Percentiles rank a stretch among this genome's conserved stretches.
These are phyloP conservation scores for Pelobates fuscus DNA, from an alignment of 2,113 vertebrate genomes.

Conservation along the genomic window DNA sequence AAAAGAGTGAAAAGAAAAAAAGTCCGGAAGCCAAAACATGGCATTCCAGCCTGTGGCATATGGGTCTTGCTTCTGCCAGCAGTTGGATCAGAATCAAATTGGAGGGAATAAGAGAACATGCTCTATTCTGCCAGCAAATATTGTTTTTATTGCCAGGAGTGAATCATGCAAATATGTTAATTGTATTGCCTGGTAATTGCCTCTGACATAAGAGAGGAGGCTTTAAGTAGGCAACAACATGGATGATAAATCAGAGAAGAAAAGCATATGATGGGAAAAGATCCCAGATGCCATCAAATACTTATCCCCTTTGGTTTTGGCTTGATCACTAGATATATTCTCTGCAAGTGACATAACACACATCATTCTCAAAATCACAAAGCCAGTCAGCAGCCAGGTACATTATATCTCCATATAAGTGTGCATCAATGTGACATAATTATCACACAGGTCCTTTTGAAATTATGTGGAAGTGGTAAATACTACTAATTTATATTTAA, in stretches of 20 bases:
- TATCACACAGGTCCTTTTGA: background rate
- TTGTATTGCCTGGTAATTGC: conserved; percentile 16
- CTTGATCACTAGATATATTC: background rate
- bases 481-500: too few relatives aligned
- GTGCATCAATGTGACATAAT: background rate
- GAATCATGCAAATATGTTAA: conserved; percentile 38
- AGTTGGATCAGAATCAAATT: conserved; percentile 45
- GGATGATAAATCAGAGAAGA: conserved; percentile 6
- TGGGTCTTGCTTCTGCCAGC: conserved; percentile 27
- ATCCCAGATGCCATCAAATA: conserved; percentile 15
- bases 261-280: conserved; percentile 16
- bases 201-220: conserved; percentile 7
- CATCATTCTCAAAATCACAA: background rate
- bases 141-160: conserved; percentile 42
- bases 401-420: background rate
- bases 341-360: background rate
- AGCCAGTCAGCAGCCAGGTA: background rate
- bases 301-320: conserved; percentile 38
- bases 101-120: conserved; percentile 42
- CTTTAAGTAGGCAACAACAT: conserved; percentile 15
- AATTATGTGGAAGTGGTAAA: background rate
- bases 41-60: background rate
- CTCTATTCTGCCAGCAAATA: conserved; percentile 35
- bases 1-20: too few relatives aligned
- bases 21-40: background rate